Evolutionary conservation across 1,140 invertebrate species (phyloP).

Genomic region (Calliopsis andreniformis): DNA sequence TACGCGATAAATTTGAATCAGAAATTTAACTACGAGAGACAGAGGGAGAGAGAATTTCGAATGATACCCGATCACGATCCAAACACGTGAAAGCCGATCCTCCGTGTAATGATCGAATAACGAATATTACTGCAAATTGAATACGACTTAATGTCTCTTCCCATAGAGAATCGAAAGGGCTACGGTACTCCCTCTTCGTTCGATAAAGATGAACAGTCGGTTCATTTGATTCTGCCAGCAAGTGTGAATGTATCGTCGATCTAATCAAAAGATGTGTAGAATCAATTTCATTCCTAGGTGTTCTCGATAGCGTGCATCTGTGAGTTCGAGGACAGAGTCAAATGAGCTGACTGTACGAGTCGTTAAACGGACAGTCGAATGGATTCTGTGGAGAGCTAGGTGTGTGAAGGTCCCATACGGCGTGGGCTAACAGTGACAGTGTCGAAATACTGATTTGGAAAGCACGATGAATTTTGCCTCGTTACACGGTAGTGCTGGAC

Average conservation of each 20-base stretch:
- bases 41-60: no score
- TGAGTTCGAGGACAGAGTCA: no score
- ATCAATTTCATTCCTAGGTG: no score
- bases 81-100: constrained; percentile 19
- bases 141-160: constrained; percentile 25
- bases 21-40: background rate
- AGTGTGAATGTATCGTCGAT: no score
- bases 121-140: constrained; percentile 37
- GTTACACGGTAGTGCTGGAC: background rate
- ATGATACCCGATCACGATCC: background rate
- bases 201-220: constrained; percentile 37
- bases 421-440: background rate
- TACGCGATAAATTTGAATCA: constrained; percentile 17
- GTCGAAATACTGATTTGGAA: constrained; percentile 26
- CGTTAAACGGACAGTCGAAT: constrained; percentile 43
- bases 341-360: no score
- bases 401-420: background rate
- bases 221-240: no score
- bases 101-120: constrained; percentile 14
- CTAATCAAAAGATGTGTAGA: no score
- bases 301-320: no score
- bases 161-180: background rate
- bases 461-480: constrained; percentile 37
- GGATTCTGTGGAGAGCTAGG: background rate
- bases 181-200: constrained; percentile 3